phyloP scores from a whole-genome alignment of 1,140 invertebrate species.

The Drosophila persimilis region DNA sequence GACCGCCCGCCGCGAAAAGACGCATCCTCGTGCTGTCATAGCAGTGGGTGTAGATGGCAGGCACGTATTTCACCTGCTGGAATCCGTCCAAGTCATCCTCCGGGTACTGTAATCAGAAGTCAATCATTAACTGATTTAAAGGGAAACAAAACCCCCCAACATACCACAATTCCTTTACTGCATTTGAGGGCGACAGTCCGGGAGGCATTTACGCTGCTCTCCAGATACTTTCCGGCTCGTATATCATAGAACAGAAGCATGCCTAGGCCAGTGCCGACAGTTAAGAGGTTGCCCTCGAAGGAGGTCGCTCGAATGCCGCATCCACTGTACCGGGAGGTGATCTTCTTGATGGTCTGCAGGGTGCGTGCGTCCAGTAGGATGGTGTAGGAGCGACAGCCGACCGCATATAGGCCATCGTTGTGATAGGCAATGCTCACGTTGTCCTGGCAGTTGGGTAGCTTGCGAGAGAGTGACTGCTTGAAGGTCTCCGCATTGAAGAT shows the following conservation, averaged over 20 bases:
- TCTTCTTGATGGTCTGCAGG: slow-evolving; percentile 89
- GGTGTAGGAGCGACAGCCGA: slow-evolving; percentile 96
- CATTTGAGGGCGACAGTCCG: slow-evolving; percentile 94
- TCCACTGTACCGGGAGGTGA: slow-evolving; percentile 90
- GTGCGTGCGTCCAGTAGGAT: slow-evolving; percentile 94
- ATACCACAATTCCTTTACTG: slow-evolving; percentile 95
- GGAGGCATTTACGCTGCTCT: slow-evolving; percentile 94
- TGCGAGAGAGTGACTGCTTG: slow-evolving; percentile 92
- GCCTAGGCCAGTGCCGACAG: slow-evolving; percentile 96
- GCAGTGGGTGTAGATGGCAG: slow-evolving; percentile 98
- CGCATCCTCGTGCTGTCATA: slow-evolving; percentile 96
- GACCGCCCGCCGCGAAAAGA: slow-evolving; percentile 96
- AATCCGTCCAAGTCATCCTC: slow-evolving; percentile 93
- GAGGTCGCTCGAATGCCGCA: slow-evolving; percentile 95
- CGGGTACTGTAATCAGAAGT: slow-evolving; percentile 86
- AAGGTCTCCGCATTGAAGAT: slow-evolving; percentile 95
- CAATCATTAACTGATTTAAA: slow-evolving; percentile 35
- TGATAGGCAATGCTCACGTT: slow-evolving; percentile 95
- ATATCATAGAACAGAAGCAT: slow-evolving; percentile 97
- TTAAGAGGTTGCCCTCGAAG: slow-evolving; percentile 94
- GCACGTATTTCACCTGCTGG: slow-evolving; percentile 93
- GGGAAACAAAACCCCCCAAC: slow-evolving; percentile 26
- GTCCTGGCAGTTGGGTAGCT: slow-evolving; percentile 94
- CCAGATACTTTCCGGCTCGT: slow-evolving; percentile 94
- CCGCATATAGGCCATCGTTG: slow-evolving; percentile 93